Conservation (phyloP, 2,888 invertebrate species). For the Polyommatus iphigenia region DNA sequence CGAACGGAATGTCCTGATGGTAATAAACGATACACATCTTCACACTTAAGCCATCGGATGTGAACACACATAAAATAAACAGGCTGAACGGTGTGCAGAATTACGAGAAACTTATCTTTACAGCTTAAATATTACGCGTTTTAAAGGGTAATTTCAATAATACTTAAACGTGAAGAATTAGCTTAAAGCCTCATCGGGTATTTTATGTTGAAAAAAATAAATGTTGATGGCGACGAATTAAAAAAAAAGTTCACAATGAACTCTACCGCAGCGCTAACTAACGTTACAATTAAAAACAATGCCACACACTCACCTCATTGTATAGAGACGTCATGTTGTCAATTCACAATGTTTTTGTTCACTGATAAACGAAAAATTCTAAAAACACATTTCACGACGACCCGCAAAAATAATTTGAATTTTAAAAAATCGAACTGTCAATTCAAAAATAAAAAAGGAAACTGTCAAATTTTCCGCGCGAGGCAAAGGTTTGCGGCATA, state of each 20-base stretch:
- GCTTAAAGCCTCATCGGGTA: neutral
- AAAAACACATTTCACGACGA: conserved; percentile 64
- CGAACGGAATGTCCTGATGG: conserved; percentile 8
- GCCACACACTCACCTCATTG: conserved; percentile 75
- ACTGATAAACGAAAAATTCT: conserved; percentile 49
- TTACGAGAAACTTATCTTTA: conserved; percentile 16
- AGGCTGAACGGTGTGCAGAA: conserved; percentile 5
- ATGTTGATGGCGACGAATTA: neutral
- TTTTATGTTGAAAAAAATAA: neutral
- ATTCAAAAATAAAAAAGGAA: neutral
- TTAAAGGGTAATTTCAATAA: neutral
- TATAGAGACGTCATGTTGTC: conserved; percentile 71
- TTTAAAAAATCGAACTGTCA: conserved; percentile 42
- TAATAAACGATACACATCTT: conserved; percentile 21
- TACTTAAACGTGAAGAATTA: neutral
- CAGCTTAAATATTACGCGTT: neutral
- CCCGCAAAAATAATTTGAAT: conserved; percentile 31
- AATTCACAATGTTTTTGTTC: conserved; percentile 55
- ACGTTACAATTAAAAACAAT: conserved; percentile 45
- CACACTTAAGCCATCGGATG: conserved; percentile 9
- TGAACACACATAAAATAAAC: conserved; percentile 13
- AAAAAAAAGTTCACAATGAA: neutral
- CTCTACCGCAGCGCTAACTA: neutral
- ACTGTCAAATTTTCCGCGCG: conserved; percentile 68
- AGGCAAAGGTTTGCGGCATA: conserved; percentile 55